These are phyloP conservation scores for Cyclargus thomasi DNA, from an alignment of 1,140 invertebrate species.

Conservation along the genomic window DNA sequence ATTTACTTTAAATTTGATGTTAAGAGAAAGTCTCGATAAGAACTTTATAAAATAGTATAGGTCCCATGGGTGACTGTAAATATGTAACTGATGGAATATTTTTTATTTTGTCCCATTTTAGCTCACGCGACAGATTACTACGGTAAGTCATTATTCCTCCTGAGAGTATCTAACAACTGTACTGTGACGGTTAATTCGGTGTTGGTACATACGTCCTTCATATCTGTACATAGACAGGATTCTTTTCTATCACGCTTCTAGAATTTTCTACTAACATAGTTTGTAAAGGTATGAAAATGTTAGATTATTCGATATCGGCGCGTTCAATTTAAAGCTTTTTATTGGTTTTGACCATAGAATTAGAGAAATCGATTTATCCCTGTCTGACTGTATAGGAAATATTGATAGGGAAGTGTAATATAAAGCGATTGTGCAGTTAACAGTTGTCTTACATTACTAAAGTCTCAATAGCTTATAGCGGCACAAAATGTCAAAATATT, in stretches of 20 bases:
- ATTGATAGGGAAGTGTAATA: no score
- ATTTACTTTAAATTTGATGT: not conserved
- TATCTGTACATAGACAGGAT: conserved; percentile 49
- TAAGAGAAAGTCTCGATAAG: not conserved
- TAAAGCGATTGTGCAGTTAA: no score
- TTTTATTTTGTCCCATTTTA: conserved; percentile 82
- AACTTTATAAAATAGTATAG: conserved; percentile 6
- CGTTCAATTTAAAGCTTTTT: not conserved
- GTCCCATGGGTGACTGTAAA: conserved; percentile 25
- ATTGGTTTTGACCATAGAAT: not conserved
- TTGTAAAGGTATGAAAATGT: conserved; percentile 34
- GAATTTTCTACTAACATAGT: conserved; percentile 66
- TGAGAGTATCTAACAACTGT: conserved; percentile 47
- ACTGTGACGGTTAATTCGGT: conserved; percentile 40
- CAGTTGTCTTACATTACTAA: no score
- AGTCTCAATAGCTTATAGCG: no score
- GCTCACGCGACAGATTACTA: conserved; percentile 98
- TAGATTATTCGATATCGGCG: conserved; percentile 47
- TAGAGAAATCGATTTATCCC: no score
- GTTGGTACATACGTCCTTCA: conserved; percentile 34
- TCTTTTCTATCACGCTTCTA: conserved; percentile 67
- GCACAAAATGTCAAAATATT: conserved; percentile 15
- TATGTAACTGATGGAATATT: conserved; percentile 60
- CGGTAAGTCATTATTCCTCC: conserved; percentile 94
- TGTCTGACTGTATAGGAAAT: no score